Evolutionary conservation across 2,797 vertebrate genomes (phyloP).

Genomic region (Babyrousa celebensis): DNA sequence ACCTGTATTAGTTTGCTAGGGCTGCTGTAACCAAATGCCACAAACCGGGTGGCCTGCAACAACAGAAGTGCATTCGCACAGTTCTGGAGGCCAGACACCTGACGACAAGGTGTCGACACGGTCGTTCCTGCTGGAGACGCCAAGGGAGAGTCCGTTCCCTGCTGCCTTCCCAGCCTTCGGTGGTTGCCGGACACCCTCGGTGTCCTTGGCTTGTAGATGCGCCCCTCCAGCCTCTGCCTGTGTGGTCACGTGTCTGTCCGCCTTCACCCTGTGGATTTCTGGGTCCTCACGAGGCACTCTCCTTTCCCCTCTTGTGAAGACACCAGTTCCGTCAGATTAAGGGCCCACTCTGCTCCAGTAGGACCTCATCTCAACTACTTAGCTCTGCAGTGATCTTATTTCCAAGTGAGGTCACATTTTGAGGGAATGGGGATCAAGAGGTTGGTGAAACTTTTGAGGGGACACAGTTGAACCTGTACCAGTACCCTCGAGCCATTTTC

Average conservation of each 20-base stretch:
- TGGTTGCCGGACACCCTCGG: background rate
- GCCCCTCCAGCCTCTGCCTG: background rate
- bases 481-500: background rate
- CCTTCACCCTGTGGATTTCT: background rate
- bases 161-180: background rate
- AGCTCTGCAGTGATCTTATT: background rate
- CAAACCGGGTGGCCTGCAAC: background rate
- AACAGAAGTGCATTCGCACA: background rate
- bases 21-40: background rate
- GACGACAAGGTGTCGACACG: no score
- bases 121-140: background rate
- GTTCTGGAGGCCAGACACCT: background rate
- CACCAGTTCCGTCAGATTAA: background rate
- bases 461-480: background rate
- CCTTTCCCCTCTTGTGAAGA: background rate
- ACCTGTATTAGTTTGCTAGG: background rate
- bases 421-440: background rate
- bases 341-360: background rate
- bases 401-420: background rate
- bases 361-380: background rate
- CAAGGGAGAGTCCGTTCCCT: background rate
- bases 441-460: background rate
- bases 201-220: background rate
- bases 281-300: rapidly evolving
- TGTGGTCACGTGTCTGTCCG: background rate